Conservation (phyloP, 2,797 vertebrate genomes). For the Carduelis carduelis region DNA sequence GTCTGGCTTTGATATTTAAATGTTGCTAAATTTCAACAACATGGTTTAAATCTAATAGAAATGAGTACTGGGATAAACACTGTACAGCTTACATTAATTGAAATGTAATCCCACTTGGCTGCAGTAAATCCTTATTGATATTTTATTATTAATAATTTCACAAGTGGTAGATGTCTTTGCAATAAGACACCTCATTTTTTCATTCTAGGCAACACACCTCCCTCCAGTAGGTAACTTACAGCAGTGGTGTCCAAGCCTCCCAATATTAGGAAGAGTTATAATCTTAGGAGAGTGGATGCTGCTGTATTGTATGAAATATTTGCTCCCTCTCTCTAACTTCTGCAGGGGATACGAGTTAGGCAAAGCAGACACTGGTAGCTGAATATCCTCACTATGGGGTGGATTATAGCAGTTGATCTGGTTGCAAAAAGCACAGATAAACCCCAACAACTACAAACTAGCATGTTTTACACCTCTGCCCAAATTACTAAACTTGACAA, state of each 20-base stretch:
- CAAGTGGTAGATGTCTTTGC: neutral
- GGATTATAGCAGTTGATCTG: neutral
- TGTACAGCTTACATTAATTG: neutral
- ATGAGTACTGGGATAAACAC: neutral
- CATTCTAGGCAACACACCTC: neutral
- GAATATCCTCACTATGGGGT: neutral
- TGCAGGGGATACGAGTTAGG: neutral
- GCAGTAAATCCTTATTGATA: neutral
- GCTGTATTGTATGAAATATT: neutral
- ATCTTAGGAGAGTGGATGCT: neutral
- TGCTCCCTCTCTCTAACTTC: neutral
- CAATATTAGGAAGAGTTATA: neutral
- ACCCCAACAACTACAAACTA: neutral
- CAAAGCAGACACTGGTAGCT: neutral
- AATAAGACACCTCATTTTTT: neutral
- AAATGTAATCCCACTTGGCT: neutral
- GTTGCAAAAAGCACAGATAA: neutral
- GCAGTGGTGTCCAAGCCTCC: neutral
- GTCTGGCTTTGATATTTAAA: neutral
- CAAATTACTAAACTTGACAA: neutral
- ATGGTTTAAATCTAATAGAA: neutral
- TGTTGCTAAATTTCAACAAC: neutral
- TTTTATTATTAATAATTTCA: neutral
- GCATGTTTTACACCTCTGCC: neutral
- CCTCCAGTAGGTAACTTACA: neutral